A percentile compares a stretch with the other conserved stretches of the same genome.
Evolutionary conservation across 2,888 invertebrate species (phyloP).

Genomic region (Trissolcus brochymenae): DNA sequence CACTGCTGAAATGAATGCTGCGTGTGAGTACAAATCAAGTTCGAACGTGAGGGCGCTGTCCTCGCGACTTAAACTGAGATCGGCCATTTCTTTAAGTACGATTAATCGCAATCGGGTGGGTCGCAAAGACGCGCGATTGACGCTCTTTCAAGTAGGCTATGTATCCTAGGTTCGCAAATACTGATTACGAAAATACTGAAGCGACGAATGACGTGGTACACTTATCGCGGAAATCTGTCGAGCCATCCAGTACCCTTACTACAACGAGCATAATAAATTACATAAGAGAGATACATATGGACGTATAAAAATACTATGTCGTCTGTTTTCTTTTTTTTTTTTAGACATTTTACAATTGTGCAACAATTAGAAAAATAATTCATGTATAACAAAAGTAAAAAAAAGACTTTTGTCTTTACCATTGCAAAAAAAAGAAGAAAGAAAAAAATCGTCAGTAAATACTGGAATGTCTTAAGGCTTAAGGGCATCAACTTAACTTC

Average conservation of each 20-base stretch:
- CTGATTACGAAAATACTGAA: conserved; percentile 76
- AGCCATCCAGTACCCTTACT: conserved; percentile 41
- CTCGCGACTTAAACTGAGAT: conserved; percentile 43
- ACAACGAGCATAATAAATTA: conserved; percentile 16
- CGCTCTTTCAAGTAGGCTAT: conserved; percentile 60
- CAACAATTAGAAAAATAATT: conserved; percentile 48
- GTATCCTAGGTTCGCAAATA: conserved; percentile 70
- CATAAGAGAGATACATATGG: conserved; percentile 10
- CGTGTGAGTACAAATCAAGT: conserved; percentile 15
- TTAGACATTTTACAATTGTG: conserved; percentile 45
- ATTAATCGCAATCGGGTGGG: not conserved
- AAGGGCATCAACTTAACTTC: conserved; percentile 24
- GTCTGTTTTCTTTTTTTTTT: not conserved
- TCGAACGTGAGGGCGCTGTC: conserved; percentile 9
- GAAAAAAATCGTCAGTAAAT: conserved; percentile 48
- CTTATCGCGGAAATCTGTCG: conserved; percentile 56
- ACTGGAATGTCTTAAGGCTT: conserved; percentile 60
- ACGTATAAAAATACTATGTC: conserved; percentile 43
- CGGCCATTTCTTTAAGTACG: conserved; percentile 31
- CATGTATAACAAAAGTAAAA: conserved; percentile 44
- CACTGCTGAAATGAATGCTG: no score
- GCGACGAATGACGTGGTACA: conserved; percentile 57
- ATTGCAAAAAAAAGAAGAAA: no score
- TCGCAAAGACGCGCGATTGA: conserved; percentile 22
- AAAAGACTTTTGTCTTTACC: conserved; percentile 14